Evolutionary conservation across 1,140 invertebrate genomes (phyloP).

Genomic region (Oedothorax gibbosus): DNA sequence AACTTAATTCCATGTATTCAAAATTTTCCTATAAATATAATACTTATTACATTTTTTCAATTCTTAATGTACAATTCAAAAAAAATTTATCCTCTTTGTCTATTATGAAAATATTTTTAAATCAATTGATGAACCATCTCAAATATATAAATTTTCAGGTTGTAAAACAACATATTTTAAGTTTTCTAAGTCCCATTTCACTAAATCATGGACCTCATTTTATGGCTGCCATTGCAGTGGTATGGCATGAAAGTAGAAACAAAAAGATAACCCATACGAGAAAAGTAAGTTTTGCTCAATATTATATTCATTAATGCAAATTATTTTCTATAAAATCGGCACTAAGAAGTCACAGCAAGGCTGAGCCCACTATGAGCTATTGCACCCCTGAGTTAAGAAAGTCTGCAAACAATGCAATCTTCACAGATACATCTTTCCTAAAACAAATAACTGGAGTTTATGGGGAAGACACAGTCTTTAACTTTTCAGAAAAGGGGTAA

Average conservation of each 20-base stretch:
- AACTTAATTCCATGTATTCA: background rate
- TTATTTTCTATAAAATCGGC: background rate
- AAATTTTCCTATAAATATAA: background rate
- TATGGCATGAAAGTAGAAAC: slow-evolving; percentile 84
- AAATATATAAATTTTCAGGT: slow-evolving; percentile 68
- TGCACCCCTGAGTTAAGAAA: too few species aligned
- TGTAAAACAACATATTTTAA: slow-evolving; percentile 83
- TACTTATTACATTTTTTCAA: background rate
- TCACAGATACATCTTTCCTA: too few species aligned
- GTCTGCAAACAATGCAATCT: too few species aligned
- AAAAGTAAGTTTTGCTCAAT: slow-evolving; percentile 58
- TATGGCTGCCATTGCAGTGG: slow-evolving; percentile 85
- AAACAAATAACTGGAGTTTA: too few species aligned
- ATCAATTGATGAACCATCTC: background rate
- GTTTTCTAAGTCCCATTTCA: slow-evolving; percentile 88
- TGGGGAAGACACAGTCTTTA: too few species aligned
- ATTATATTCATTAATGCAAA: background rate
- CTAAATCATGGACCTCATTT: slow-evolving; percentile 86
- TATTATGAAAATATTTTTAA: background rate
- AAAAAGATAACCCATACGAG: slow-evolving; percentile 1
- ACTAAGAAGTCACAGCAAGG: too few species aligned
- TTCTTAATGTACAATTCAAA: background rate
- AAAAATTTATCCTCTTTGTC: background rate
- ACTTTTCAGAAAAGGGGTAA: too few species aligned
- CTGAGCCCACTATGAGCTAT: too few species aligned